Base-by-base conservation (phyloP, 2,888 invertebrate species). In the Icerya purchasi region DNA sequence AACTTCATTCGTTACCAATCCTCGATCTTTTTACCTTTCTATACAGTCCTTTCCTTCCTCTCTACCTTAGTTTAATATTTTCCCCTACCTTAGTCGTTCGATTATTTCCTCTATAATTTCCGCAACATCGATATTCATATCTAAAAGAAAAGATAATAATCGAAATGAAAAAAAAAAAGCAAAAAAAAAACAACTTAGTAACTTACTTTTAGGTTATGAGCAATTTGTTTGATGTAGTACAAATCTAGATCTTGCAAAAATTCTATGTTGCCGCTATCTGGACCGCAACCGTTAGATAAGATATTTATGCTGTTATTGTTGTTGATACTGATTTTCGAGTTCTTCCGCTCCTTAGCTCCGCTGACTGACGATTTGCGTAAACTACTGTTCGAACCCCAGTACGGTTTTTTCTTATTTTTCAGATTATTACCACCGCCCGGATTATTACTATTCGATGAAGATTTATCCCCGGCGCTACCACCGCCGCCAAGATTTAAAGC, bases 141-240 rank as follows among this genome's bases (percentile, higher is more conserved):
- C n/a, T n/a, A n/a, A n/a, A n/a, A n/a, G n/a, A n/a, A n/a, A n/a
- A n/a, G n/a, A n/a, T n/a, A n/a, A n/a, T n/a, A n/a, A n/a, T n/a
- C n/a, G n/a, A n/a, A n/a, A n/a, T n/a, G n/a, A n/a, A n/a, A n/a
- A n/a, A n/a, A n/a, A n/a, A n/a, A n/a, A n/a, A n/a, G n/a, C n/a
- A n/a, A n/a, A n/a, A n/a, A n/a, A n/a, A n/a, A n/a, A n/a, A n/a
- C n/a, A n/a, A n/a, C n/a, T n/a, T n/a, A n/a, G n/a, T n/a, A n/a
- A n/a, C 62, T 63, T 71, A 76, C 76, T 76, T 76, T 75, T 59
- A 75, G 70, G 67, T 74, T 76, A 66, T 75, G 75, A 55, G 76
- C 76, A 61, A 76, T 75, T 68, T 76, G 76, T 56, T 75, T 72
- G 65, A 76, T 75, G 68, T 76, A 76, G 69, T 75, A 76, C 57